Evolutionary conservation across 2,888 invertebrate genomes (phyloP).

Genomic region (Dolomedes plantarius): DNA sequence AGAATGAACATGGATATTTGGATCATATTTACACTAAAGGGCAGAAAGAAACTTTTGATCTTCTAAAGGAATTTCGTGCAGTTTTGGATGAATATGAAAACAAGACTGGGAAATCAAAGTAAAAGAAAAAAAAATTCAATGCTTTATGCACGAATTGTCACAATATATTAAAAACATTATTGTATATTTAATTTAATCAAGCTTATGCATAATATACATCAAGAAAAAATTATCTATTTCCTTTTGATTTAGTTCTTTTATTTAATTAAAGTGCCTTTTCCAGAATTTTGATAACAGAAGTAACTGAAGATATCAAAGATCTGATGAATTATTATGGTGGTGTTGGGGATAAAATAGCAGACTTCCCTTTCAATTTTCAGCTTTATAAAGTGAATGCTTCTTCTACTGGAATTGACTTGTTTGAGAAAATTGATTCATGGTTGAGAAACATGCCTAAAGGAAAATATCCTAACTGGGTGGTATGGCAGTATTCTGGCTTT

Average conservation of each 20-base stretch:
- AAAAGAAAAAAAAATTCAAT: too few relatives aligned
- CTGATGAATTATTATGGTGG: constrained; percentile 81
- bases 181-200: too few relatives aligned
- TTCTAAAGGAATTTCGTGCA: constrained; percentile 81
- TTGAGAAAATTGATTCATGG: constrained; percentile 78
- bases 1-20: constrained; percentile 67
- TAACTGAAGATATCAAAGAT: constrained; percentile 44
- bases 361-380: constrained; percentile 88
- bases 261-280: too few relatives aligned
- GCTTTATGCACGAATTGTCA: not conserved
- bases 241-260: too few relatives aligned
- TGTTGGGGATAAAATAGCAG: constrained; percentile 81
- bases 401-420: constrained; percentile 75
- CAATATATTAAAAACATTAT: too few relatives aligned
- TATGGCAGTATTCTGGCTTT: not conserved
- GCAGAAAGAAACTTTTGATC: constrained; percentile 79
- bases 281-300: constrained; percentile 64
- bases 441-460: constrained; percentile 81
- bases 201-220: too few relatives aligned
- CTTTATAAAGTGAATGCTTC: constrained; percentile 80
- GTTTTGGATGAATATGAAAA: constrained; percentile 32
- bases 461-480: constrained; percentile 76
- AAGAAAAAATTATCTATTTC: too few relatives aligned
- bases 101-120: constrained; percentile 39
- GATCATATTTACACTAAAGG: constrained; percentile 76